Conservation (phyloP, 2,113 vertebrate genomes). For the Eupsittula cactorum region DNA sequence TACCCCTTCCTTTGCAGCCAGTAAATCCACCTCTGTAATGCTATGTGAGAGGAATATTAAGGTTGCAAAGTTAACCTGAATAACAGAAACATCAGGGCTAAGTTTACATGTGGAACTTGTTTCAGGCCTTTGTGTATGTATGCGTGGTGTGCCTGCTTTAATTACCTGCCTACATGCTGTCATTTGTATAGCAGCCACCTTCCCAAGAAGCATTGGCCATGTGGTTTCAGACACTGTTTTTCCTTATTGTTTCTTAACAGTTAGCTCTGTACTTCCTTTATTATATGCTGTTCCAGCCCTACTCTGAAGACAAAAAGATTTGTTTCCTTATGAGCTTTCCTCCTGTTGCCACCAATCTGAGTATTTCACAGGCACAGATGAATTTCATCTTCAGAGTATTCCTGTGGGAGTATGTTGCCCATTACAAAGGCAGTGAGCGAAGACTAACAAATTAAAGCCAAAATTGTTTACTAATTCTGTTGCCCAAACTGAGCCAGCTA, state of each 20-base stretch:
- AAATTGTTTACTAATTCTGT: background rate
- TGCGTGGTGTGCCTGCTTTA: background rate
- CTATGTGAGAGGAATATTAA: background rate
- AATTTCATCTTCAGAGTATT: background rate
- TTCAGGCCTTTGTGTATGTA: background rate
- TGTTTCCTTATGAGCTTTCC: background rate
- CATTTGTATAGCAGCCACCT: accelerated
- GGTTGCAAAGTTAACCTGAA: background rate
- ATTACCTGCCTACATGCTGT: background rate
- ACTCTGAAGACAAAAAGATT: background rate
- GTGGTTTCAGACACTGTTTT: background rate
- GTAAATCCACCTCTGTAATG: background rate
- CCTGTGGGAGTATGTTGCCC: background rate
- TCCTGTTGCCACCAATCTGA: background rate
- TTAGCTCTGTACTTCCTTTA: background rate
- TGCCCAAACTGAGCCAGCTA: background rate
- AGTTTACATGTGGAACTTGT: background rate
- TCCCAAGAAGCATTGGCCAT: background rate
- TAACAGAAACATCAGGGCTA: background rate
- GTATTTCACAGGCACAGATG: background rate
- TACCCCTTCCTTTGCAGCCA: background rate
- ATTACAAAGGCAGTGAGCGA: background rate
- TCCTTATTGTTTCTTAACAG: background rate
- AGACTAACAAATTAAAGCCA: background rate
- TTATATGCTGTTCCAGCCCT: background rate